Conservation (phyloP, 2,113 vertebrate genomes). For the Channa maculata region DNA sequence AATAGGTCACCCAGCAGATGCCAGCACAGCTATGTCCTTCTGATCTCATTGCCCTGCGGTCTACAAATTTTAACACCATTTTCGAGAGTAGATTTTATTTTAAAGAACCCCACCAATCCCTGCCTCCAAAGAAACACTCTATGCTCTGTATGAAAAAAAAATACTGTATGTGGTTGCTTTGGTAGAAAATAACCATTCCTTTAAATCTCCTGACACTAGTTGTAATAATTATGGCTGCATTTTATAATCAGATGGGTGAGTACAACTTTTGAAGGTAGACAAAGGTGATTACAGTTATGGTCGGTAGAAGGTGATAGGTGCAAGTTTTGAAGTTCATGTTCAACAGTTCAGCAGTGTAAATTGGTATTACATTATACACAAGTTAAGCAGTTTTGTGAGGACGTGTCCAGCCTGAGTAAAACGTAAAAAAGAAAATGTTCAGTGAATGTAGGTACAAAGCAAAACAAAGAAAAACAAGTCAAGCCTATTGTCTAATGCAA, state of each 20-base stretch:
- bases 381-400: slow-evolving; percentile 11
- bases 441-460: not conserved
- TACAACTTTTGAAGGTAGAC: slow-evolving; percentile 1
- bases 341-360: slow-evolving; percentile 3
- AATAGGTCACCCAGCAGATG: slow-evolving; percentile 65
- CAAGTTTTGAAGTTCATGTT: slow-evolving; percentile 27
- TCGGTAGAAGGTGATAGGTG: slow-evolving; percentile 28
- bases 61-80: slow-evolving; percentile 16
- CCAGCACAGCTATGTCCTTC: slow-evolving; percentile 37
- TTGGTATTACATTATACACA: slow-evolving; percentile 12
- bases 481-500: slow-evolving; percentile 19
- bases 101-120: slow-evolving; percentile 23
- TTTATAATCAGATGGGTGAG: slow-evolving; percentile 38
- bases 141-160: slow-evolving; percentile 31
- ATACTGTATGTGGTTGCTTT: slow-evolving; percentile 17
- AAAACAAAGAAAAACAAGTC: not conserved
- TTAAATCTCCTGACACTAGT: slow-evolving; percentile 33
- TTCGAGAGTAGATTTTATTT: slow-evolving; percentile 44
- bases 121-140: slow-evolving; percentile 16
- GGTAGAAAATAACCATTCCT: slow-evolving; percentile 37
- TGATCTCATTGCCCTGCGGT: slow-evolving; percentile 44
- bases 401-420: slow-evolving; percentile 22
- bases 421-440: slow-evolving; percentile 3
- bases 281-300: slow-evolving; percentile 7
- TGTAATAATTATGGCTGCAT: slow-evolving; percentile 17